Conservation (phyloP, 2,888 invertebrate genomes). For the Sarcophaga rosellei region DNA sequence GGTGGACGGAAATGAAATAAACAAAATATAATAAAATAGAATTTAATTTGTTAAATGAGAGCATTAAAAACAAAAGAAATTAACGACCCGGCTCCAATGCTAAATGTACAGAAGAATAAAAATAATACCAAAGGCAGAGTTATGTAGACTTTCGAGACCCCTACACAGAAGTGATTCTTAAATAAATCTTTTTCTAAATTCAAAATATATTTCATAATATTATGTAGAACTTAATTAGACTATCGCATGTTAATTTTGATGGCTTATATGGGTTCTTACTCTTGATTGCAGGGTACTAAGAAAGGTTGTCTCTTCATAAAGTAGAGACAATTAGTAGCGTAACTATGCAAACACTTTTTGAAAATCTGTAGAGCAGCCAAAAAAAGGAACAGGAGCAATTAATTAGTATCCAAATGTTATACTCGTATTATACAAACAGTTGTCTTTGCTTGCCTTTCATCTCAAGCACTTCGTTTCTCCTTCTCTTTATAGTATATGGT, state of each 20-base stretch:
- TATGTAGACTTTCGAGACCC: not conserved
- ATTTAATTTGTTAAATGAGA: conserved; percentile 67
- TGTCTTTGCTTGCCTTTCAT: conserved; percentile 13
- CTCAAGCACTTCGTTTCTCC: not conserved
- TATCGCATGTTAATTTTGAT: no score
- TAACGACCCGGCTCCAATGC: conserved; percentile 39
- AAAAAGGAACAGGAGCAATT: conserved; percentile 59
- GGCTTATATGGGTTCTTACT: no score
- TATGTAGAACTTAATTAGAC: not conserved
- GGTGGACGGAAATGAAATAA: conserved; percentile 19
- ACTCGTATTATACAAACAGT: conserved; percentile 33
- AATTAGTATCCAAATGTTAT: conserved; percentile 64
- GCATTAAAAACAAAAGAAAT: conserved; percentile 58
- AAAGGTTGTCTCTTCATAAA: not conserved
- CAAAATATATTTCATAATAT: not conserved
- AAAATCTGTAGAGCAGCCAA: conserved; percentile 52
- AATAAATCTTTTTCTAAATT: no score
- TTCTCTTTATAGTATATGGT: no score
- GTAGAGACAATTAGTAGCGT: not conserved
- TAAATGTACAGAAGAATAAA: not conserved
- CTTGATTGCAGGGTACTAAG: not conserved
- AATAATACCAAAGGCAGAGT: not conserved
- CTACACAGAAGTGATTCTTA: not conserved
- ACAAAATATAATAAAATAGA: conserved; percentile 64
- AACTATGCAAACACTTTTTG: conserved; percentile 37